These are phyloP conservation scores for Sebastes dallii DNA, from an alignment of 2,797 vertebrate genomes.

Conservation along the genomic window DNA sequence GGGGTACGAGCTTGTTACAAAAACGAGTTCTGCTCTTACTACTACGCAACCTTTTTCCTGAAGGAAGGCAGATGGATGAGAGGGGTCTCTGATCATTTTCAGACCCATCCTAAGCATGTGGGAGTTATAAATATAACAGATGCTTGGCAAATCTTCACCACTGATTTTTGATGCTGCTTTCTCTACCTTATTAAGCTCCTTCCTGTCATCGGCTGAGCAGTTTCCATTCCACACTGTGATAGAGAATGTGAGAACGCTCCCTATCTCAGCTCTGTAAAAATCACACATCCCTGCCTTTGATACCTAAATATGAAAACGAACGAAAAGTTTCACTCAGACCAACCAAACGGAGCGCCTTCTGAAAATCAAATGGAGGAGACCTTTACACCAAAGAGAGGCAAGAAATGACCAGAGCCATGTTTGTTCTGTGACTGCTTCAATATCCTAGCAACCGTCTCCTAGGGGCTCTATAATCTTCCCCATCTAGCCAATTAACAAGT, in stretches of 20 bases:
- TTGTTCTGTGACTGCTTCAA: conserved; percentile 46
- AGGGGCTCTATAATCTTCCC: conserved; percentile 62
- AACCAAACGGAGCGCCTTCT: too few species aligned
- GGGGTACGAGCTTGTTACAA: background rate
- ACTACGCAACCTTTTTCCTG: background rate
- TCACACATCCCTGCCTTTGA: background rate
- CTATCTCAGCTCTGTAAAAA: background rate
- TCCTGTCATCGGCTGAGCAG: background rate
- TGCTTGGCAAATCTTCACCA: background rate
- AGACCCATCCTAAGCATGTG: too few species aligned
- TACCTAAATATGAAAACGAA: background rate
- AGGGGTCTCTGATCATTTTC: background rate
- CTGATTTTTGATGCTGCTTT: background rate
- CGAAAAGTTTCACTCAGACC: background rate
- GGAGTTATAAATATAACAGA: background rate
- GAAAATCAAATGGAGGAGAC: conserved; percentile 40
- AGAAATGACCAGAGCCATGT: conserved; percentile 29
- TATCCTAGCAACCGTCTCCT: conserved; percentile 72
- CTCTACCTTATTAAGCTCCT: background rate
- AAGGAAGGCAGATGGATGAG: too few species aligned
- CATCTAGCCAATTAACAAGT: conserved; percentile 70
- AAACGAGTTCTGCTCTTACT: background rate
- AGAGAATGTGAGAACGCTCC: background rate
- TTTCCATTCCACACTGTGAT: background rate
- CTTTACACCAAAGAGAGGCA: conserved; percentile 40